Base-by-base conservation (phyloP, 1,140 invertebrate genomes). In the Globodera ellingtonae region DNA sequence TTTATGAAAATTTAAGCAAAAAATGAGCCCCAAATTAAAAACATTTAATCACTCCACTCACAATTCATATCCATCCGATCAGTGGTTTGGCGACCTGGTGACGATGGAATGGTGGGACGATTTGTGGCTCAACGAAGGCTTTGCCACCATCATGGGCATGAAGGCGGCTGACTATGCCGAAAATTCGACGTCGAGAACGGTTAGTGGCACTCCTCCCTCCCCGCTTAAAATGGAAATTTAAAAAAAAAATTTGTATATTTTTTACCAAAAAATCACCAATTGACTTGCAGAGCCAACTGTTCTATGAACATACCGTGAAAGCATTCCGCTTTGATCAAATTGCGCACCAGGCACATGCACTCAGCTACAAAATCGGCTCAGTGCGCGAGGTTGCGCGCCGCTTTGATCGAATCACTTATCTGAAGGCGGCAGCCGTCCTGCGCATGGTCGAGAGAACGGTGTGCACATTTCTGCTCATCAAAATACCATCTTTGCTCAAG, bases 51-150 rank as follows among this genome's bases (percentile, higher is more conserved):
- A 2, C 35, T 35, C 35, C 35, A 35, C 35, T 35, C 35, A 35
- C 35, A 35, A 35, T 35, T 35, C 35, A 35, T 35, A 35, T 35
- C 35, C 35, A 35, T 75, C 66, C 72, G 24, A 78, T 21, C 24
- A 83, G 82, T 83, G 82, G 82, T 83, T 83, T 71, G 82, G 82
- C 35, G 81, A 83, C 56, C 72, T 83, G 67, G 82, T 83, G 24
- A 83, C 82, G 7, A 83, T 83, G 82, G 76, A 84, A 65, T 83
- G 82, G 74, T 84, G 74, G 74, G 56, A 79, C 75, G 82, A 82
- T 52, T 59, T 82, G n/a, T 82, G 83, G 67, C 46, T 82, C 6
- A 83, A 83, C 67, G 82, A 83, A 70, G 82, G 82, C 8, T 83
- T 83, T 75, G 82, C 82, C 65, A 81, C 76, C 18, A 74, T 84